Percentiles rank a stretch among this genome's conserved stretches.
These are phyloP conservation scores for Enteromius mattozi DNA, from an alignment of 2,797 vertebrate species.

Conservation along the genomic window DNA sequence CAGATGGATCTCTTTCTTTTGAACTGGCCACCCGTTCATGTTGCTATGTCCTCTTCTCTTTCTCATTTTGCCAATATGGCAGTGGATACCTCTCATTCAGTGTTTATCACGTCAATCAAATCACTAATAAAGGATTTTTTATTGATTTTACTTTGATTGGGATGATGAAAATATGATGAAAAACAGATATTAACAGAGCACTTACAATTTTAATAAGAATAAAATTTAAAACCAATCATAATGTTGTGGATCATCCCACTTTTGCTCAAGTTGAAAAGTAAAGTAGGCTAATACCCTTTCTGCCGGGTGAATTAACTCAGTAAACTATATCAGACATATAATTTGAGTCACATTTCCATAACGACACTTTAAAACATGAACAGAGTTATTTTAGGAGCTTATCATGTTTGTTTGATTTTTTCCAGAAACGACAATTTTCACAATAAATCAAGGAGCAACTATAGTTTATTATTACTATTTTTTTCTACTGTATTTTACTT, in stretches of 20 bases:
- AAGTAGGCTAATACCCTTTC: not conserved
- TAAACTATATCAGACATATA: not conserved
- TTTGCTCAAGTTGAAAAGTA: not conserved
- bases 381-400: not conserved
- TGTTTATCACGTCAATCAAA: not conserved
- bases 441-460: not conserved
- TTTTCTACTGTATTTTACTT: not conserved
- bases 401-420: no score
- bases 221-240: not conserved
- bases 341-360: not conserved
- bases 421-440: not conserved
- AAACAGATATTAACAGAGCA: not conserved
- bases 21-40: constrained; percentile 70
- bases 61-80: constrained; percentile 71
- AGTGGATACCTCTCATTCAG: constrained; percentile 30
- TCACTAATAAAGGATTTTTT: not conserved
- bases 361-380: not conserved
- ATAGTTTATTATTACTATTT: not conserved
- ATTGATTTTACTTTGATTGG: not conserved
- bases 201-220: not conserved
- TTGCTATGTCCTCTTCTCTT: constrained; percentile 69
- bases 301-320: not conserved
- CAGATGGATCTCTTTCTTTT: constrained; percentile 73
- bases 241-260: not conserved
- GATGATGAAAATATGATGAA: not conserved